Percentiles rank a stretch among this genome's conserved stretches.
Conservation (phyloP, 30 jellyfish, hydroid and myxozoan genomes). For the Aurelia aurita region DNA sequence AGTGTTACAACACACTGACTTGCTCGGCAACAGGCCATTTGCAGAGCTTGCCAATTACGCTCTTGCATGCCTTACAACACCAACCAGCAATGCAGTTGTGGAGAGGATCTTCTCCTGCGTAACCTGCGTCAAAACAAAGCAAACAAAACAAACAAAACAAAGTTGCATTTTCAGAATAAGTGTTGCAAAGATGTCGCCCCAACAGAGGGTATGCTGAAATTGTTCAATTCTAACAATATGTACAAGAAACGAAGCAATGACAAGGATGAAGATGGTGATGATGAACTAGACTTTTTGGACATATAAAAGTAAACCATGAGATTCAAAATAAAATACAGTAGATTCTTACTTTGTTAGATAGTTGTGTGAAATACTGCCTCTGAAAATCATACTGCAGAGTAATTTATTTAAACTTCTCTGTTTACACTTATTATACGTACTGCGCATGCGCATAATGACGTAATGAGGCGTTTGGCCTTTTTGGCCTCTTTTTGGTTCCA, state of each 20-base stretch:
- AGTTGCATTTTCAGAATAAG: slow-evolving; percentile 22
- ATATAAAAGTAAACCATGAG: no score
- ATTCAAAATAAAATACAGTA: no score
- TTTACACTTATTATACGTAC: no score
- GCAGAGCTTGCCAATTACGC: slow-evolving; percentile 65
- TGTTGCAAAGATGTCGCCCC: slow-evolving; percentile 45
- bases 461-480: no score
- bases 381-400: no score
- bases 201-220: slow-evolving; percentile 17
- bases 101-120: slow-evolving; percentile 63
- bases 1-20: slow-evolving; percentile 6
- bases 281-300: background rate
- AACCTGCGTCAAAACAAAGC: slow-evolving; percentile 48
- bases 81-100: slow-evolving; percentile 66
- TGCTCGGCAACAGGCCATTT: slow-evolving; percentile 21
- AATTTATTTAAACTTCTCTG: no score
- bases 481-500: no score
- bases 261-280: background rate
- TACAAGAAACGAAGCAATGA: background rate
- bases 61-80: slow-evolving; percentile 67
- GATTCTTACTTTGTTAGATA: no score
- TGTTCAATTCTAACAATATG: slow-evolving; percentile 24
- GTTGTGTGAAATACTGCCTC: no score
- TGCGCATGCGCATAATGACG: no score
- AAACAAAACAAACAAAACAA: slow-evolving; percentile 17